These are phyloP conservation scores for Onychomys arenicola DNA, from an alignment of 2,797 vertebrate species.

Conservation along the genomic window DNA sequence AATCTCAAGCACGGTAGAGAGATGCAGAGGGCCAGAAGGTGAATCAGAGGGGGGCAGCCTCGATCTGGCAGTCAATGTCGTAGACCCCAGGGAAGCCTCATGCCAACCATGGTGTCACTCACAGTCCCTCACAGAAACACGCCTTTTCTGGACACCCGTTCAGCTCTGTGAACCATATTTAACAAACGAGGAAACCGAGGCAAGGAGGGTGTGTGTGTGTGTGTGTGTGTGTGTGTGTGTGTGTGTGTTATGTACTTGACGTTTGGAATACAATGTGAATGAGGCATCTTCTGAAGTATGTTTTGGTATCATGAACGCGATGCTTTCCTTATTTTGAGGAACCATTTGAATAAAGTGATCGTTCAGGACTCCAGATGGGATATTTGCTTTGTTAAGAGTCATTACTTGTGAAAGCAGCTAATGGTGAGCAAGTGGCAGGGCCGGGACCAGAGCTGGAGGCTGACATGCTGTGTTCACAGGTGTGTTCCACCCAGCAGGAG, in stretches of 20 bases:
- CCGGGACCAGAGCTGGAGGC: neutral
- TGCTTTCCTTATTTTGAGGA: slow-evolving; percentile 19
- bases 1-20: neutral
- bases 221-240: no score
- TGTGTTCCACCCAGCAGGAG: neutral
- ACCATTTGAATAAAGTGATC: slow-evolving; percentile 45
- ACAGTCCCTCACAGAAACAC: neutral
- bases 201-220: neutral
- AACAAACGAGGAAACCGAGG: slow-evolving; percentile 57
- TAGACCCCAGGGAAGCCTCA: neutral
- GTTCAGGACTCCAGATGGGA: neutral
- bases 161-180: neutral
- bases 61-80: neutral
- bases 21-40: neutral
- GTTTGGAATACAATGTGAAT: neutral
- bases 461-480: neutral
- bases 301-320: neutral
- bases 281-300: neutral
- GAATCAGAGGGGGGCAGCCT: neutral
- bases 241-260: neutral
- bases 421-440: neutral
- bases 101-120: neutral
- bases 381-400: slow-evolving; percentile 23
- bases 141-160: neutral
- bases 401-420: neutral